These are phyloP conservation scores for Abramis brama DNA, from an alignment of 2,113 vertebrate genomes.

Conservation along the genomic window DNA sequence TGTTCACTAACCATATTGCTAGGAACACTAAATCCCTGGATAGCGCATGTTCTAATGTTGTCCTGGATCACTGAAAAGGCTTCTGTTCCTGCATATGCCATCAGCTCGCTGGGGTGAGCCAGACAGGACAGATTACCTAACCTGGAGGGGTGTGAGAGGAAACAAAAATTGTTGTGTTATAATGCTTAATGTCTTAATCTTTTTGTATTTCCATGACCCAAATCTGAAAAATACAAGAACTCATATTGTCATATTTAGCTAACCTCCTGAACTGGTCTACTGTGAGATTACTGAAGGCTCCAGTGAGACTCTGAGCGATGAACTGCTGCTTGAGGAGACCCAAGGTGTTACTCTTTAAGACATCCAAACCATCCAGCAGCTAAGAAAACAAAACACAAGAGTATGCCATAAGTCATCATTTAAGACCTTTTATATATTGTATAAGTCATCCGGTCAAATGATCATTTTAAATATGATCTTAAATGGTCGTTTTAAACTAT, in stretches of 20 bases:
- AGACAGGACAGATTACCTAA: constrained; percentile 73
- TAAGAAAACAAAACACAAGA: constrained; percentile 47
- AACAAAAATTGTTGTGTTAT: neutral
- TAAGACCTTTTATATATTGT: neutral
- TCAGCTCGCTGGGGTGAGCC: constrained; percentile 68
- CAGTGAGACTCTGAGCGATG: constrained; percentile 66
- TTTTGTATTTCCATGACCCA: neutral
- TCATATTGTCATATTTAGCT: neutral
- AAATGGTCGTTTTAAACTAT: neutral
- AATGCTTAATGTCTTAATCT: neutral
- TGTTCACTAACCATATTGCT: constrained; percentile 70
- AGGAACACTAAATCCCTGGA: constrained; percentile 63
- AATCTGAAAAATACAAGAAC: neutral
- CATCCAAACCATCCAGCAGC: constrained; percentile 74
- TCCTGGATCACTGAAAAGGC: constrained; percentile 69
- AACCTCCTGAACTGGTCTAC: constrained; percentile 72
- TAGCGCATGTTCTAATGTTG: constrained; percentile 69
- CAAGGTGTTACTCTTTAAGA: constrained; percentile 69
- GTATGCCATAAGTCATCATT: neutral
- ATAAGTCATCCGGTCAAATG: neutral
- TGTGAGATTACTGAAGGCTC: constrained; percentile 72
- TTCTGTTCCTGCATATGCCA: constrained; percentile 65
- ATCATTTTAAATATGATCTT: neutral
- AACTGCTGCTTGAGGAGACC: constrained; percentile 71
- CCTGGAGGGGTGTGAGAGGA: constrained; percentile 58